Evolutionary conservation across 2,113 vertebrate species (phyloP).

Genomic region (Aldabrachelys gigantea): DNA sequence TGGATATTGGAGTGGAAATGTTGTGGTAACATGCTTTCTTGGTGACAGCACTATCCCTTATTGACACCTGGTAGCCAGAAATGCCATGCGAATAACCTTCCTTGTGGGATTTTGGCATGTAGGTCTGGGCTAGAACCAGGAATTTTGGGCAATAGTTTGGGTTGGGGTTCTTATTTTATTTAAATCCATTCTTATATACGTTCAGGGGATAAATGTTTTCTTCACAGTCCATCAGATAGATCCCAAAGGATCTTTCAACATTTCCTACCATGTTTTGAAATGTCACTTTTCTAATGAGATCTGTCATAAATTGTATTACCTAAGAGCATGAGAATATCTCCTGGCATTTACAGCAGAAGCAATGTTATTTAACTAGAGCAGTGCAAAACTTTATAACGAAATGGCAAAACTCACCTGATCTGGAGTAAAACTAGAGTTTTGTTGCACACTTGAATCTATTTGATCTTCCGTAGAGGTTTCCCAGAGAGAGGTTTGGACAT

Average conservation of each 20-base stretch:
- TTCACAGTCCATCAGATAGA: background rate
- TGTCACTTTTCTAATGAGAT: background rate
- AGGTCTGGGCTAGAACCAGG: background rate
- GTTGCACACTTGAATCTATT: background rate
- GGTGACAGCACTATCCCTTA: background rate
- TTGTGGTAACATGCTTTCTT: background rate
- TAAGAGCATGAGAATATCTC: background rate
- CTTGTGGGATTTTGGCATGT: background rate
- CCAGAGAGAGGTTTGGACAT: background rate
- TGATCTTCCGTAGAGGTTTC: background rate
- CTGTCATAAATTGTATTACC: background rate
- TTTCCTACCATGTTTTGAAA: background rate
- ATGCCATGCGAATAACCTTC: background rate
- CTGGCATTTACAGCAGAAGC: background rate
- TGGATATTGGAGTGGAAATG: background rate
- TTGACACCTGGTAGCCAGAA: background rate
- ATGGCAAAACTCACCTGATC: background rate
- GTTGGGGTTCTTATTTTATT: background rate
- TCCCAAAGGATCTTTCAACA: background rate
- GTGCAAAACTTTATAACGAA: background rate
- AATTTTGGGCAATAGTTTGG: background rate
- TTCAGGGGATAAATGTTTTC: background rate
- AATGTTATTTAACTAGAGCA: background rate
- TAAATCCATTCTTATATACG: background rate
- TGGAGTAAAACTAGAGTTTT: too few species aligned